Conservation (phyloP, 2,888 invertebrate species). For the Clanis bilineata region DNA sequence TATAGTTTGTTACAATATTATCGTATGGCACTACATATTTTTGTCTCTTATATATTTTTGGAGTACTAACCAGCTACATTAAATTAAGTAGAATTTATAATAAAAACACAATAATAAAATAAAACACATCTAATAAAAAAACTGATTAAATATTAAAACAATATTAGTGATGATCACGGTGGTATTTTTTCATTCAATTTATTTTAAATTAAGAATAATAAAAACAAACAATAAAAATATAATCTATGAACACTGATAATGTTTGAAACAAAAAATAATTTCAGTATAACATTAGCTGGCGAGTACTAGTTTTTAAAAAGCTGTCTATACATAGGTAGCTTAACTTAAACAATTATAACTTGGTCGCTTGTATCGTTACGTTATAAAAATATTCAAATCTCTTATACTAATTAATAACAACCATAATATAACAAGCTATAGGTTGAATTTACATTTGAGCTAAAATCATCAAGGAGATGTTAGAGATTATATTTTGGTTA, state of each 20-base stretch:
- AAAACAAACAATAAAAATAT: background rate
- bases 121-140: background rate
- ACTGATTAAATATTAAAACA: background rate
- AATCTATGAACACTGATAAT: background rate
- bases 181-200: background rate
- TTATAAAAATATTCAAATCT: conserved; percentile 71
- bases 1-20: conserved; percentile 25
- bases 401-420: conserved; percentile 56
- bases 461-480: no score
- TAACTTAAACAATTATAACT: conserved; percentile 48
- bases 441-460: conserved; percentile 1
- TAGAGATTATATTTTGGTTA: no score
- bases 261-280: background rate
- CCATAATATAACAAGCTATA: conserved; percentile 44
- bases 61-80: conserved; percentile 7
- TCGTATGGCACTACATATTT: conserved; percentile 59
- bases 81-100: background rate
- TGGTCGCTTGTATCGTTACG: conserved; percentile 56
- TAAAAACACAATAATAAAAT: background rate
- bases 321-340: conserved; percentile 8
- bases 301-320: conserved; percentile 12
- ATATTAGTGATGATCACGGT: background rate
- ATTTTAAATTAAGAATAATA: background rate
- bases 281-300: conserved; percentile 3
- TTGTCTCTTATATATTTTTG: conserved; percentile 23